Evolutionary conservation across 2,888 invertebrate species (phyloP).

Genomic region (Ashinkailepas kermadecensis): DNA sequence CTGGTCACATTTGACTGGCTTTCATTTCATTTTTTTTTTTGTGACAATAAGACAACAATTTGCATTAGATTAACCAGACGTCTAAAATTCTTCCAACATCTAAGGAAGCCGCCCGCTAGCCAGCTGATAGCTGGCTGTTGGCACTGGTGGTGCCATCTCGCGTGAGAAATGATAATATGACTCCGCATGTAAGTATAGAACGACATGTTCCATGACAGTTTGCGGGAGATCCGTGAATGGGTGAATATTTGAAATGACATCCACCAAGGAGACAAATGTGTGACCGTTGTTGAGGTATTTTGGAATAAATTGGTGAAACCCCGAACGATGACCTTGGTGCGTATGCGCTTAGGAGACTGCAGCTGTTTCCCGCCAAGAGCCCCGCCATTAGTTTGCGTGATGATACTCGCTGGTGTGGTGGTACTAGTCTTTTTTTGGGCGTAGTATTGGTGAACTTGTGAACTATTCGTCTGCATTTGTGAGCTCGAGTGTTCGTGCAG

Average conservation of each 20-base stretch:
- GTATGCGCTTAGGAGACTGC: neutral
- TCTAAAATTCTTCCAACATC: neutral
- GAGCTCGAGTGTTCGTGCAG: neutral
- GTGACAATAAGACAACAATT: no score
- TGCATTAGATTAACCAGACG: neutral
- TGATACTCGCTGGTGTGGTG: neutral
- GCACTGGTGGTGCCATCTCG: neutral
- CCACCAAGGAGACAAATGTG: no score
- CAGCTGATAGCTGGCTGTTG: neutral
- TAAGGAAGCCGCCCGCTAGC: neutral
- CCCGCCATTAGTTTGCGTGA: conserved; percentile 13
- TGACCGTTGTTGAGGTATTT: no score
- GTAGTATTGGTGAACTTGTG: neutral
- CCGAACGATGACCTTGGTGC: neutral
- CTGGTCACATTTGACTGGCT: no score
- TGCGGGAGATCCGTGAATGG: no score
- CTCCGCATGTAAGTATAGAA: neutral
- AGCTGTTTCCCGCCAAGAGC: conserved; percentile 19
- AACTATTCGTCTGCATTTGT: neutral
- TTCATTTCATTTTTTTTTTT: no score
- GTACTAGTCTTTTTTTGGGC: neutral
- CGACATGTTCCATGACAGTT: neutral
- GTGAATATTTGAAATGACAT: no score
- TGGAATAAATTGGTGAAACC: neutral
- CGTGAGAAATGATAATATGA: neutral